phyloP scores from a whole-genome alignment of 2,113 vertebrate species.

The Stercorarius parasiticus region DNA sequence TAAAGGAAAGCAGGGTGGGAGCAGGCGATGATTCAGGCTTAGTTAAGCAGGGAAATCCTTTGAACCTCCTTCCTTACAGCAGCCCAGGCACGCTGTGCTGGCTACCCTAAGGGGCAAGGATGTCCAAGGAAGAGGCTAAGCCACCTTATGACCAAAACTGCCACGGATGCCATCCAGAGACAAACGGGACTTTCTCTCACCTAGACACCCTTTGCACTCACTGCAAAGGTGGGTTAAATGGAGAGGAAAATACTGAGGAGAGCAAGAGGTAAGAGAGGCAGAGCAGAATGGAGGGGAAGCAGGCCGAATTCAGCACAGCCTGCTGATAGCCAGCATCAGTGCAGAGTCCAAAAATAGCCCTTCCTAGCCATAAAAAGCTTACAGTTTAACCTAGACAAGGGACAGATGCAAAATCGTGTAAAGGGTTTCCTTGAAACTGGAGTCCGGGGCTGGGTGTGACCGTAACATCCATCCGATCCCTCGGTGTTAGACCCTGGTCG shows the following conservation, averaged over 20 bases:
- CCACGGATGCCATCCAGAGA: background rate
- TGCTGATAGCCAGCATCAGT: background rate
- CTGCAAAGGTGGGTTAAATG: background rate
- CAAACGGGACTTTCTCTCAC: background rate
- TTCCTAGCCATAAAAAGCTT: background rate
- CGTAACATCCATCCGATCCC: background rate
- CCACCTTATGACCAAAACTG: background rate
- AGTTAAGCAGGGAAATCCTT: background rate
- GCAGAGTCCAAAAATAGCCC: background rate
- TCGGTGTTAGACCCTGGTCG: accelerated
- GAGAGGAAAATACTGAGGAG: background rate
- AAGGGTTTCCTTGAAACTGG: background rate
- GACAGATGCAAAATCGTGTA: background rate
- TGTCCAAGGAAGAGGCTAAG: background rate
- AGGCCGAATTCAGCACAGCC: background rate
- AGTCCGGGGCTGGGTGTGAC: background rate
- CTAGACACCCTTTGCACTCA: background rate
- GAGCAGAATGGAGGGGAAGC: background rate
- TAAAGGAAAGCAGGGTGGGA: background rate
- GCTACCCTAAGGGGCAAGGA: background rate
- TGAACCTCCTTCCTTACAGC: background rate
- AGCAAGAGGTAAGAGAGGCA: background rate
- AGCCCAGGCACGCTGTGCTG: background rate
- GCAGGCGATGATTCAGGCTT: background rate
- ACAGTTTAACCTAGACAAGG: background rate